phyloP scores from a whole-genome alignment of 2,797 vertebrate species.

The Lacerta viridis region DNA sequence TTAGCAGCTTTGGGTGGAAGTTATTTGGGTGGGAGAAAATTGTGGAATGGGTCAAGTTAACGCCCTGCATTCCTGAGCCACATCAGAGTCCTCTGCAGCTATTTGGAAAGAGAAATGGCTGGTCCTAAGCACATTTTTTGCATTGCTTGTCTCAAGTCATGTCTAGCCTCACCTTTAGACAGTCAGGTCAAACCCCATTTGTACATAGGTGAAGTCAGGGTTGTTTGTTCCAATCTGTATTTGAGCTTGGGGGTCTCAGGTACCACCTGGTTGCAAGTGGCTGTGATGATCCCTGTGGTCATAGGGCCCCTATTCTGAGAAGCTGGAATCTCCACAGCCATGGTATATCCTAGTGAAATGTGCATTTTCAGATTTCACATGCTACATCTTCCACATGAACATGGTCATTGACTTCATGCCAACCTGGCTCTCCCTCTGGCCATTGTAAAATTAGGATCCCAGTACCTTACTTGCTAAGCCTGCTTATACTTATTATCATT shows the following conservation, averaged over 20 bases:
- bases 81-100: too few species aligned
- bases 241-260: too few species aligned
- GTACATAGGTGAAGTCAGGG: too few species aligned
- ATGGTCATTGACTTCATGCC: neutral
- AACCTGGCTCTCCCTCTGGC: constrained; percentile 21
- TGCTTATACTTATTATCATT: neutral
- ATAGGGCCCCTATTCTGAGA: neutral
- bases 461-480: constrained; percentile 15
- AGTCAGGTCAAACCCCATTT: too few species aligned
- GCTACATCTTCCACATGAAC: neutral
- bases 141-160: too few species aligned
- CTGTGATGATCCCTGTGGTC: neutral
- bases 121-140: too few species aligned
- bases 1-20: neutral
- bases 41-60: neutral
- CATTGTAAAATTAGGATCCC: constrained; percentile 7
- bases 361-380: neutral
- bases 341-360: neutral
- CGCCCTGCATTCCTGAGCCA: too few species aligned
- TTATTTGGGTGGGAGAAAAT: neutral
- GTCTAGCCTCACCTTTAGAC: too few species aligned
- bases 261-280: neutral
- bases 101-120: too few species aligned
- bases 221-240: too few species aligned
- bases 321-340: neutral